phyloP scores from a whole-genome alignment of 2,888 invertebrate species.

The Strigamia maritima region DNA sequence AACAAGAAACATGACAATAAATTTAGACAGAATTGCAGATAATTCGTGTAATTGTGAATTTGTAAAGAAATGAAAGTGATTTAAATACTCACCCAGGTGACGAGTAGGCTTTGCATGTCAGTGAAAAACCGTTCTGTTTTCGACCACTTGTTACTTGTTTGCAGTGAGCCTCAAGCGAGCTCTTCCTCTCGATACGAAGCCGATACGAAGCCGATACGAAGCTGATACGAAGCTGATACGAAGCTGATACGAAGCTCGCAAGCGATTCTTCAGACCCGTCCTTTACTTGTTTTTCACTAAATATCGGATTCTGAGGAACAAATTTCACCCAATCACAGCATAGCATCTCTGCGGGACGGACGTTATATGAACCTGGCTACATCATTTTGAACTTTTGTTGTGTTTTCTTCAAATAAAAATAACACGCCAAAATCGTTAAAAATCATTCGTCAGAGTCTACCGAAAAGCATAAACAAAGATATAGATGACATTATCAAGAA shows the following conservation, averaged over 20 bases:
- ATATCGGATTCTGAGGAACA: not conserved
- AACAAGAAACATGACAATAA: too few species aligned
- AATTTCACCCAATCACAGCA: too few species aligned
- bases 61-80: not conserved
- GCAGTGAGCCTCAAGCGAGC: not conserved
- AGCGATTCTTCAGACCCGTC: not conserved
- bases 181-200: not conserved
- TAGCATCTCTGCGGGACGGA: too few species aligned
- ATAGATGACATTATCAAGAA: too few species aligned
- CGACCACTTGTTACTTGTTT: not conserved
- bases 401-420: not conserved
- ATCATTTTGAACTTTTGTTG: not conserved
- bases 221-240: too few species aligned
- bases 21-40: too few species aligned
- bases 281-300: not conserved
- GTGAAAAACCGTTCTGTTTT: not conserved
- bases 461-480: too few species aligned
- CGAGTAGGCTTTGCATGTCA: conserved; percentile 20
- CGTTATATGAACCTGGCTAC: not conserved
- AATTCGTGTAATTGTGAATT: not conserved
- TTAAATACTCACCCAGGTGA: conserved; percentile 17
- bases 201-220: not conserved
- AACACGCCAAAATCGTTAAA: too few species aligned
- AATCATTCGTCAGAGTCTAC: too few species aligned
- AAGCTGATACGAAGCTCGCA: too few species aligned